phyloP scores from a whole-genome alignment of 1,140 invertebrate genomes.

The Chironomus tepperi region DNA sequence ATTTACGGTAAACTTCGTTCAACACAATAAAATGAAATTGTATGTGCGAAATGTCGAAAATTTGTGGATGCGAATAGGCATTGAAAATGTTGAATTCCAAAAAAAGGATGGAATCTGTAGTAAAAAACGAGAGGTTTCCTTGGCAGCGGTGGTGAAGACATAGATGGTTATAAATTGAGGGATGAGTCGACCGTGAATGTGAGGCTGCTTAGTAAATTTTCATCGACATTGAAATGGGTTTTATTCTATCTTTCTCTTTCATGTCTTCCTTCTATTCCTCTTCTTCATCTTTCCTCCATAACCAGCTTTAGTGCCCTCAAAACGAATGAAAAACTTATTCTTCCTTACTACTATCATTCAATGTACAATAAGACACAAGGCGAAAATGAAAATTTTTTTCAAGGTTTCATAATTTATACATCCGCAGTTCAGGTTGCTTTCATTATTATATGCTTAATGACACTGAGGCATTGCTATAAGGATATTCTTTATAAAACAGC shows the following conservation, averaged over 20 bases:
- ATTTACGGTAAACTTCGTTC: too few species aligned
- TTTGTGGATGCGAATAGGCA: too few species aligned
- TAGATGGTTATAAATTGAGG: too few species aligned
- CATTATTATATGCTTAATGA: constrained; percentile 3
- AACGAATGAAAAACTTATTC: background rate
- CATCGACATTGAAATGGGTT: constrained; percentile 12
- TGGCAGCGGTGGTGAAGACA: too few species aligned
- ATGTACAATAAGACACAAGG: background rate
- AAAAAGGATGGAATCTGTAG: too few species aligned
- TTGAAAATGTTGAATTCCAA: too few species aligned
- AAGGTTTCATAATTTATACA: constrained; percentile 14
- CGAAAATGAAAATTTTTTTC: constrained; percentile 1
- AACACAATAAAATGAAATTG: too few species aligned
- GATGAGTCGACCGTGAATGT: too few species aligned
- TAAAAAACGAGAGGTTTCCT: too few species aligned
- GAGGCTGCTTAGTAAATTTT: background rate
- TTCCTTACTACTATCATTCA: too few species aligned
- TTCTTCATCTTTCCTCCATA: background rate
- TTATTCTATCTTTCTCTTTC: background rate
- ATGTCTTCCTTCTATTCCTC: background rate
- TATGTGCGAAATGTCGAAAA: too few species aligned
- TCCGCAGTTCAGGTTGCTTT: background rate
- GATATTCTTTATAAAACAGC: too few species aligned
- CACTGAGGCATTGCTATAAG: background rate
- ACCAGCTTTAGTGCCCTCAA: background rate